Percentiles rank a stretch among this genome's conserved stretches.
These are phyloP conservation scores for Australoheros scitulus DNA, from an alignment of 2,113 vertebrate genomes.

Conservation along the genomic window DNA sequence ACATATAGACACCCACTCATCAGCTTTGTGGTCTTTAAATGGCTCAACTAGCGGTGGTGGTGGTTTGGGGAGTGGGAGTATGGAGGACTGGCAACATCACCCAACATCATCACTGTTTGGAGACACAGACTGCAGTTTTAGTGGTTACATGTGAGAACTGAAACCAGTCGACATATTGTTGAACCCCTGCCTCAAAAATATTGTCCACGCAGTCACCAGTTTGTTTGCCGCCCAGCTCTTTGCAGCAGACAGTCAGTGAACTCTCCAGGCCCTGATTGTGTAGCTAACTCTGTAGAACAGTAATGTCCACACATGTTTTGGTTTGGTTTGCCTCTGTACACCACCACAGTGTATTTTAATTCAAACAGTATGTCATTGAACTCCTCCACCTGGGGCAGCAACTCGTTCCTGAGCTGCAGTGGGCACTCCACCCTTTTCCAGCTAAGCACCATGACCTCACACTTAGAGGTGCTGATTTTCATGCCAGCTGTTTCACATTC, in stretches of 20 bases:
- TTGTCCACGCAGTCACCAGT: not conserved
- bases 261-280: not conserved
- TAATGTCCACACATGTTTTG: not conserved
- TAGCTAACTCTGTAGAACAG: not conserved
- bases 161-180: not conserved
- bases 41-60: constrained; percentile 4
- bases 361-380: not conserved
- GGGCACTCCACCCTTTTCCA: too few species aligned
- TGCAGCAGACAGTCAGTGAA: not conserved
- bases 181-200: not conserved
- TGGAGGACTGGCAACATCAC: not conserved
- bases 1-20: not conserved
- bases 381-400: too few species aligned
- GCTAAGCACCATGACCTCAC: too few species aligned
- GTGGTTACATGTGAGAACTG: constrained; percentile 14
- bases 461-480: too few species aligned
- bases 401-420: too few species aligned
- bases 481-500: too few species aligned
- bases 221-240: too few species aligned
- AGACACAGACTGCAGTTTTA: constrained; percentile 13
- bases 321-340: not conserved
- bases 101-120: constrained; percentile 40
- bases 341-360: not conserved
- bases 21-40: not conserved
- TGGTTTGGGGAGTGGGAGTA: not conserved